phyloP scores from a whole-genome alignment of 2,113 vertebrate genomes.

The Hippocampus barbouri region DNA sequence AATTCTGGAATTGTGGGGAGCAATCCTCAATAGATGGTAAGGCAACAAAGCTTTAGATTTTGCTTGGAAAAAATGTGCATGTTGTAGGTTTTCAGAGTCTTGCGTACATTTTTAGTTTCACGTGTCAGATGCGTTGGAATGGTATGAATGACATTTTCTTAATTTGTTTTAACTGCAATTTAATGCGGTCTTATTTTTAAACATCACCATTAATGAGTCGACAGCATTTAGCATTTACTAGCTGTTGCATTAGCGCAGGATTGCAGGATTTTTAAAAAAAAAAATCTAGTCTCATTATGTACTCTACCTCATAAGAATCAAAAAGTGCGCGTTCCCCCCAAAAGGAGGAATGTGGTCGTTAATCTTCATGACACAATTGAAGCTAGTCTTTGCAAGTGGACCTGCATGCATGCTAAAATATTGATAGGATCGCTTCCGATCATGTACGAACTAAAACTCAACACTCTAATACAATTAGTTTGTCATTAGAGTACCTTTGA shows the following conservation, averaged over 20 bases:
- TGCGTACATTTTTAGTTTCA: not conserved
- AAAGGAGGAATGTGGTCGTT: not conserved
- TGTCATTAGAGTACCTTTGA: not conserved
- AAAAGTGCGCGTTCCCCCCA: not conserved
- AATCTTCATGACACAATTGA: not conserved
- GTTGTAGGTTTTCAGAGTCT: not conserved
- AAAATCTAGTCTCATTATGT: not conserved
- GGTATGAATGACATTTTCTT: not conserved
- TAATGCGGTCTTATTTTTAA: too few relatives aligned
- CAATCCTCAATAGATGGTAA: slow-evolving; percentile 90
- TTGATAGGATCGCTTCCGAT: not conserved
- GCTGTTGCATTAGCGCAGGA: slow-evolving; percentile 31
- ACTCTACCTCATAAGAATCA: not conserved
- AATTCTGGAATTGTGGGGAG: slow-evolving; percentile 95
- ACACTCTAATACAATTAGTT: not conserved
- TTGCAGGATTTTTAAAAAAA: not conserved
- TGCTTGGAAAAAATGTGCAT: not conserved
- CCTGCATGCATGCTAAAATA: not conserved
- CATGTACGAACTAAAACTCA: not conserved
- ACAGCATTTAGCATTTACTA: slow-evolving; percentile 24
- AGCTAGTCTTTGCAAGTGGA: not conserved
- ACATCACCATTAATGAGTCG: too few relatives aligned
- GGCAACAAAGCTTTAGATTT: not conserved
- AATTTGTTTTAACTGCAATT: not conserved
- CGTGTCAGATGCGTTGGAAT: not conserved